Evolutionary conservation across 2,113 vertebrate genomes (phyloP), one percentile per base, ranked within the genome.

Genomic region (Mirounga angustirostris): DNA sequence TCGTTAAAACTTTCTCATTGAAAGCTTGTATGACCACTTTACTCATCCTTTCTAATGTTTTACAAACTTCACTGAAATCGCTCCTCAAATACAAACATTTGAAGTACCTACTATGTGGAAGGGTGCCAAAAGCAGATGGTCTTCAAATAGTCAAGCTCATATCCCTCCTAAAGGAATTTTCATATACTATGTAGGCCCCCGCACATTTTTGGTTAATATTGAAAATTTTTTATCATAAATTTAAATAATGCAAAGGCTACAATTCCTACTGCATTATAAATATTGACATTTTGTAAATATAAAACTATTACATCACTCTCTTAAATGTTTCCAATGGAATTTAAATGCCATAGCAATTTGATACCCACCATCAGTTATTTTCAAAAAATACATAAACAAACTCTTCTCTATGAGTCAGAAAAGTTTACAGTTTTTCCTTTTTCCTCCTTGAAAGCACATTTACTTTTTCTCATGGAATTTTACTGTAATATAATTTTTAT

Each of bases 391-490:
- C 18, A 76, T 18, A 15, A 92, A 95, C 59, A 88, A 76, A 54
- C 43, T 71, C 85, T 86, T 91, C 63, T 67, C 84, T 71, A 13
- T 89, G 43, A 95, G 59, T 89, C 61, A 58, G 43, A 87, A 94
- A 95, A 86, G 52, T 33, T 84, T n/a, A 61, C 58, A 40, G 63
- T 84, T 81, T 81, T 86, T 61, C 33, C 50, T 58, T 88, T 91
- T 63, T 80, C 84, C 52, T 95, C 88, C 84, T 90, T 89, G 83
- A 98, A 95, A 89, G 59, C 46, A 50, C 81, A 94, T 58, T 46
- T 74, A 88, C 21, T 61, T 84, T 79, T 50, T 10, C 61, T 95
- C 30, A 10, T 26, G 40, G 71, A 63, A 89, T 89, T 82, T 56
- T 61, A 28, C n/a, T 36, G 30, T 79, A 33, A 81, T 83, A 33